Evolutionary conservation across 2,113 vertebrate genomes (phyloP), one percentile per base, ranked within the genome.

Genomic region (Balaeniceps rex): DNA sequence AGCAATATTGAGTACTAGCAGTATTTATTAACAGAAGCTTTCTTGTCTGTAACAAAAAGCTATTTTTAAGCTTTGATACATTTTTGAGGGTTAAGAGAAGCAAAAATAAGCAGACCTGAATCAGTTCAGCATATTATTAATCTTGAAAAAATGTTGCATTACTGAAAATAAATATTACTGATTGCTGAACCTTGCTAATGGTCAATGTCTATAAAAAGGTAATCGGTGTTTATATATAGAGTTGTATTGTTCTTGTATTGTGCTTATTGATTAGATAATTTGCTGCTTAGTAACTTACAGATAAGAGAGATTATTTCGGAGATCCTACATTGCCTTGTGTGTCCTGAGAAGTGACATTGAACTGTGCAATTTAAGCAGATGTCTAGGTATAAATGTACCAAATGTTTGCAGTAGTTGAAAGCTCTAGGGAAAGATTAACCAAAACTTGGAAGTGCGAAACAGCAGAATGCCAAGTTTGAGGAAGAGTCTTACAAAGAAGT

Each of bases 351-450:
- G 47, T 96, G 96, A 95, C 96, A 84, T 92, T 89, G 96, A 97
- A 80, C 83, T 55, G 83, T 98, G 98, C 5, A 96, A 98, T 94
- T 96, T 7, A 46, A 87, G 87, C 98, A 98, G 97, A 84, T 98
- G 97, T 95, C 47, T 47, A 4, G 46, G 19, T 80, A 28, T 85
- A 96, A 93, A 96, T 46, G 92, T 40, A 19, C 52, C 94, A 83
- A 92, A 34, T 97, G 87, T 94, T 72, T 87, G 60, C 91, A 65
- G 66, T 65, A 58, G 54, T 23, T 90, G 74, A 89, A 92, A 86
- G 85, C 31, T 60, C 3, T 80, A 90, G 86, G 66, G 78, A 91
- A 93, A 93, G 86, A 92, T 97, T 93, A 96, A 87, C 83, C 54
- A 70, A 19, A 87, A 55, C 60, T 76, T 91, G 82, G 65, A 87